These are phyloP conservation scores for Heliconius hermathena DNA, from an alignment of 1,140 invertebrate species.

Conservation along the genomic window DNA sequence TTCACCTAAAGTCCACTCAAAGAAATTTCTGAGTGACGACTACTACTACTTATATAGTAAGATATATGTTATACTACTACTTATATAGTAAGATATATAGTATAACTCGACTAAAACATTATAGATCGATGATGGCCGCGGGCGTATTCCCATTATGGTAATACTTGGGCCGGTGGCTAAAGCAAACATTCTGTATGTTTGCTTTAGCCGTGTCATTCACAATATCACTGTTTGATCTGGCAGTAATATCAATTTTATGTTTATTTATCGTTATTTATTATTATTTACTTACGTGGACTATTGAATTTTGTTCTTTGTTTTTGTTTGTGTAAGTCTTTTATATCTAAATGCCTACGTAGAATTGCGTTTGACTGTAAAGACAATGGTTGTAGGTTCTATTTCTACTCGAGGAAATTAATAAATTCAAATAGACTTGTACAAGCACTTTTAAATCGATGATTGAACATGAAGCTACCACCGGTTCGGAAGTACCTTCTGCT, in stretches of 20 bases:
- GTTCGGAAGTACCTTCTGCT: no score
- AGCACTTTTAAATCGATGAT: no score
- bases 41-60: neutral
- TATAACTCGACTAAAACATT: neutral
- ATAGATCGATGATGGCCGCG: neutral
- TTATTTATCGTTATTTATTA: conserved; percentile 5
- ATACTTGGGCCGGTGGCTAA: conserved; percentile 18
- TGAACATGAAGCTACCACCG: no score
- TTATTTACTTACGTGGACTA: neutral
- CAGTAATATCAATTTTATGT: neutral
- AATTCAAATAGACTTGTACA: no score
- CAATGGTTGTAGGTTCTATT: no score
- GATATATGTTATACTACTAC: neutral
- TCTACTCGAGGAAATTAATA: no score
- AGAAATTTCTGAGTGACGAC: no score
- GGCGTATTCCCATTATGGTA: conserved; percentile 27
- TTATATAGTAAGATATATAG: neutral
- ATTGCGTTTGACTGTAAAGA: no score
- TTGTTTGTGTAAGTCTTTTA: neutral
- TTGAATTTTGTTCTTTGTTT: neutral
- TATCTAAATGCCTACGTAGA: neutral
- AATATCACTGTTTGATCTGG: conserved; percentile 22
- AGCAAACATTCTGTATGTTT: conserved; percentile 14
- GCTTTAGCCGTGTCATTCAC: conserved; percentile 17
- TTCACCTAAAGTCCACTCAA: no score